Conservation (phyloP, 2,888 invertebrate genomes). For the Protonemura montana region DNA sequence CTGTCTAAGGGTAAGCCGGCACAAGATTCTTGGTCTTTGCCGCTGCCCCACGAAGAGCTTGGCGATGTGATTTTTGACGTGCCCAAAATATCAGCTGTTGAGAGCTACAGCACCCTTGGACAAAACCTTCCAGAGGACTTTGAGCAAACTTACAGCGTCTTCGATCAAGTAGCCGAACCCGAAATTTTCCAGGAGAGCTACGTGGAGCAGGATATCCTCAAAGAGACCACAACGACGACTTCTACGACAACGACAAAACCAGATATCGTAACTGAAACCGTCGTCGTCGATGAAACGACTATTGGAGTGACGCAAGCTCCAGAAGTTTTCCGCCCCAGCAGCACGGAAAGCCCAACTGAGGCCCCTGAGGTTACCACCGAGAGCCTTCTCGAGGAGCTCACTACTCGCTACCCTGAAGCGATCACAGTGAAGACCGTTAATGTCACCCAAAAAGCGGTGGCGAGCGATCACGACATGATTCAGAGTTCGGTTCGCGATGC, state of each 20-base stretch:
- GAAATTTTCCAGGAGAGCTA: constrained; percentile 34
- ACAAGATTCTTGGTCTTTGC: neutral
- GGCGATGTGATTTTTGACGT: constrained; percentile 27
- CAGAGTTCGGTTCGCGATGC: constrained; percentile 35
- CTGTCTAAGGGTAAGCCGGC: neutral
- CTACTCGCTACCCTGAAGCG: neutral
- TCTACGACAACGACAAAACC: constrained; percentile 50
- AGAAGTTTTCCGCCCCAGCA: constrained; percentile 51
- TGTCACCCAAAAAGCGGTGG: neutral
- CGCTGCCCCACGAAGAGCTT: neutral
- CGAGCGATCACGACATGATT: constrained; percentile 40
- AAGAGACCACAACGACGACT: constrained; percentile 34
- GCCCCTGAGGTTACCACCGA: constrained; percentile 39
- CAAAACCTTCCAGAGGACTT: neutral
- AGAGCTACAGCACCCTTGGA: constrained; percentile 22
- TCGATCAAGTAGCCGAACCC: neutral
- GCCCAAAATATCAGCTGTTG: constrained; percentile 1
- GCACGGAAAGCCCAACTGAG: constrained; percentile 55
- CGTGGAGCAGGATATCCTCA: constrained; percentile 34
- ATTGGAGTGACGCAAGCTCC: constrained; percentile 44
- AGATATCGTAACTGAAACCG: constrained; percentile 52
- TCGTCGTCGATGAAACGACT: constrained; percentile 47
- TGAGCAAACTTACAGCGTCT: neutral
- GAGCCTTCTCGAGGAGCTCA: constrained; percentile 43
- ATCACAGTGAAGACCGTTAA: neutral